Base-by-base conservation (phyloP, 2,113 vertebrate genomes). In the Poeciliopsis occidentalis region DNA sequence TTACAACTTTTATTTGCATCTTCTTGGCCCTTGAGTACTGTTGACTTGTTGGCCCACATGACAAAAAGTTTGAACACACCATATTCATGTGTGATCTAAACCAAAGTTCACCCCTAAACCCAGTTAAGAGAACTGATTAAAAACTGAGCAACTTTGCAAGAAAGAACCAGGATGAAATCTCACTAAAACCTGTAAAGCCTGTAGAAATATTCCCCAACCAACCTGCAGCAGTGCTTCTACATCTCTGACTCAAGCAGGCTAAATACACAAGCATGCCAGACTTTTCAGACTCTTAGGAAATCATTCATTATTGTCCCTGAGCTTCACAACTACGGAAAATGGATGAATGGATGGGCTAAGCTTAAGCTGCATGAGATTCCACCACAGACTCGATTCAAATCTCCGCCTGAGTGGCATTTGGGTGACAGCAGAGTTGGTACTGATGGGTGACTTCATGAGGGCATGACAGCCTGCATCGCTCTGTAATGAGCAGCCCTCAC, bases 401-500 rank as follows among this genome's bases (percentile, higher is more conserved):
- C 32, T 73, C 61, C 79, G 67, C 24, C n/a, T 67, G 64, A 41
- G 27, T 64, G 41, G 64, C 63, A 64, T 34, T 78, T 87, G 73
- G 73, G 73, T 84, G 81, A 85, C 78, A 68, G 65, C 13, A 64
- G 68, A 71, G 67, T 71, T 37, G 73, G 69, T 69, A 34, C 75
- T 51, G 77, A 79, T 63, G 72, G 70, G 71, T 78, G 75, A 78
- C 72, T 60, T 79, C 81, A 71, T 80, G 79, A 67, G 60, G 77
- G 66, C 75, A 71, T 64, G 69, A 62, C 74, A 88, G 79, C 67
- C 84, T 68, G 63, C 83, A 82, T 74, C 71, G 60, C 63, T 79
- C 85, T 81, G 81, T 92, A 90, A 93, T 90, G 86, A 93, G 87
- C 72, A 26, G 12, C 57, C 83, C 44, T 75, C 76, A 89, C 88